Evolutionary conservation across 1,140 invertebrate genomes (phyloP).

Genomic region (Mesaphorura yosii): DNA sequence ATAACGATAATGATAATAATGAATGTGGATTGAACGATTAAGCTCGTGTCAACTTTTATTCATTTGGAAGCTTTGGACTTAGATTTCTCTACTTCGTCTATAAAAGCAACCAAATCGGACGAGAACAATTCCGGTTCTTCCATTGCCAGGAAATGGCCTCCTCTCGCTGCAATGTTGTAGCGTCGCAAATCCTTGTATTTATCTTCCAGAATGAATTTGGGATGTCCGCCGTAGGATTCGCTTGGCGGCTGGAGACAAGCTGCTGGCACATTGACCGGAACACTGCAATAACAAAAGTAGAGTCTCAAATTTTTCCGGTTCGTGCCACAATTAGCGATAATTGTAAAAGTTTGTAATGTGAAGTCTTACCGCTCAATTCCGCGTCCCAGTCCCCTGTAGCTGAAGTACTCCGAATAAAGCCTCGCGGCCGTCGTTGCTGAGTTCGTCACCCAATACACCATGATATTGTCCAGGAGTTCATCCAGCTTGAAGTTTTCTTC

Average conservation of each 20-base stretch:
- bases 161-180: neutral
- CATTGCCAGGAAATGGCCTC: constrained; percentile 6
- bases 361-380: neutral
- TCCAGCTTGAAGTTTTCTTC: constrained; percentile 40
- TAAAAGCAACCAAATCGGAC: too few species aligned
- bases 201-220: constrained; percentile 4
- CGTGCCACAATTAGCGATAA: too few species aligned
- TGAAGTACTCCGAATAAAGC: constrained; percentile 36
- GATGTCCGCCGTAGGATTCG: neutral
- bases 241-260: constrained; percentile 33
- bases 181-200: constrained; percentile 9
- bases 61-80: too few species aligned
- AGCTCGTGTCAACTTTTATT: too few species aligned
- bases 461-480: constrained; percentile 44
- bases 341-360: too few species aligned
- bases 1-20: too few species aligned
- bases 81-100: too few species aligned
- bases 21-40: too few species aligned
- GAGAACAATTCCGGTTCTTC: constrained; percentile 7
- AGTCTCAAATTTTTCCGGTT: neutral
- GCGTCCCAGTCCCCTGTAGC: neutral
- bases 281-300: constrained; percentile 31
- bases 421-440: constrained; percentile 38
- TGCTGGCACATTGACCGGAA: constrained; percentile 37
- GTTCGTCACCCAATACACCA: constrained; percentile 43